Percentiles rank a stretch among this genome's conserved stretches.
These are phyloP conservation scores for Pristionchus japonicus DNA, from an alignment of 2,888 invertebrate genomes.

Conservation along the genomic window DNA sequence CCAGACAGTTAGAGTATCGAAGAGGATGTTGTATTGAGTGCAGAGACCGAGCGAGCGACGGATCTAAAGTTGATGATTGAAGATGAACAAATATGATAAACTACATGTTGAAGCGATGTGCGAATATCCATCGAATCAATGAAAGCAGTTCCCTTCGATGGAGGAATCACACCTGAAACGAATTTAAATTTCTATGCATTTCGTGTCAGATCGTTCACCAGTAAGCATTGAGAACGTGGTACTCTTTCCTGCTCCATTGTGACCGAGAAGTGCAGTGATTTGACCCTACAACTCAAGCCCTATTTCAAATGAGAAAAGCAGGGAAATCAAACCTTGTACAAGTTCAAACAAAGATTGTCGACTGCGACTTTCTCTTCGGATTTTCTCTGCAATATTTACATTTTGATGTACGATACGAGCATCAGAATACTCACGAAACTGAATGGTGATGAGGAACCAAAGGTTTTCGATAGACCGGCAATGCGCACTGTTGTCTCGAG, in stretches of 20 bases:
- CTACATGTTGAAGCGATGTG: slow-evolving; percentile 73
- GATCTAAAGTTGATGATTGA: slow-evolving; percentile 40
- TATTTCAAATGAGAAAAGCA: background rate
- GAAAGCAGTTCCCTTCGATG: slow-evolving; percentile 65
- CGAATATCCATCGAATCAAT: slow-evolving; percentile 80
- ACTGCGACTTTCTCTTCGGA: background rate
- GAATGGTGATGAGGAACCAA: slow-evolving; percentile 67
- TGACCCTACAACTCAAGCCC: slow-evolving; percentile 80
- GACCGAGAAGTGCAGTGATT: slow-evolving; percentile 82
- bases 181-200: background rate
- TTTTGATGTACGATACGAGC: no score
- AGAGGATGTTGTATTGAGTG: slow-evolving; percentile 89
- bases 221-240: slow-evolving; percentile 94
- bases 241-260: slow-evolving; percentile 91
- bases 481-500: slow-evolving; percentile 58
- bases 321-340: background rate
- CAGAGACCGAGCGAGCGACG: slow-evolving; percentile 84
- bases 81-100: background rate
- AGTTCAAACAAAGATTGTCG: background rate
- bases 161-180: slow-evolving; percentile 57
- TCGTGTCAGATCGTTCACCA: slow-evolving; percentile 75
- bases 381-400: background rate
- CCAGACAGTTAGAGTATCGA: slow-evolving; percentile 86
- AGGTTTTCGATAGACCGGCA: slow-evolving; percentile 63
- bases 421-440: slow-evolving; percentile 59